phyloP scores from a whole-genome alignment of 2,797 vertebrate genomes.

The Paramormyrops hopkinsi region DNA sequence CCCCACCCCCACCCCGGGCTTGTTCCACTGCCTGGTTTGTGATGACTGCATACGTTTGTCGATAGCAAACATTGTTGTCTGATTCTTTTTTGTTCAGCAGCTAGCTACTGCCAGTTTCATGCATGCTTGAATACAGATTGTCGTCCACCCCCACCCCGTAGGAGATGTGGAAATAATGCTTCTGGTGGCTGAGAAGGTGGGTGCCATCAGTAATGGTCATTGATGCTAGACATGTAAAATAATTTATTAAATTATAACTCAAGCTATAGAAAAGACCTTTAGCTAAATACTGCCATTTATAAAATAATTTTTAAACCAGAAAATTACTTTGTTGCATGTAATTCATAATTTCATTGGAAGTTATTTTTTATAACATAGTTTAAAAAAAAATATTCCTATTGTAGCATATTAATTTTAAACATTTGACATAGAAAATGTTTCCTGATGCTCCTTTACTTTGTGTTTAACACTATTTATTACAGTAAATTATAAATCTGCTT shows the following conservation, averaged over 20 bases:
- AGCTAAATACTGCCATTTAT: neutral
- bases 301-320: neutral
- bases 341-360: neutral
- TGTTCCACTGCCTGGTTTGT: neutral
- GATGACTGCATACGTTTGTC: neutral
- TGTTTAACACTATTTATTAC: neutral
- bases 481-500: constrained; percentile 2
- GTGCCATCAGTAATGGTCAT: neutral
- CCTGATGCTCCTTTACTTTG: neutral
- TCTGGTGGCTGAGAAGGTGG: neutral
- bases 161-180: neutral
- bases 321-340: neutral
- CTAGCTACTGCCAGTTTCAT: neutral
- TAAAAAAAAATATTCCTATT: neutral
- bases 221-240: neutral
- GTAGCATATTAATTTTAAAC: neutral
- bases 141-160: neutral
- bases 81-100: neutral
- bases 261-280: neutral
- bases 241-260: neutral
- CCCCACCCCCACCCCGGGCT: neutral
- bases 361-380: neutral
- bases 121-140: neutral
- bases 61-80: neutral
- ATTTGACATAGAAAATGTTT: neutral